Conservation (phyloP, 30 jellyfish, hydroid and myxozoan genomes). For the Aurelia aurita region DNA sequence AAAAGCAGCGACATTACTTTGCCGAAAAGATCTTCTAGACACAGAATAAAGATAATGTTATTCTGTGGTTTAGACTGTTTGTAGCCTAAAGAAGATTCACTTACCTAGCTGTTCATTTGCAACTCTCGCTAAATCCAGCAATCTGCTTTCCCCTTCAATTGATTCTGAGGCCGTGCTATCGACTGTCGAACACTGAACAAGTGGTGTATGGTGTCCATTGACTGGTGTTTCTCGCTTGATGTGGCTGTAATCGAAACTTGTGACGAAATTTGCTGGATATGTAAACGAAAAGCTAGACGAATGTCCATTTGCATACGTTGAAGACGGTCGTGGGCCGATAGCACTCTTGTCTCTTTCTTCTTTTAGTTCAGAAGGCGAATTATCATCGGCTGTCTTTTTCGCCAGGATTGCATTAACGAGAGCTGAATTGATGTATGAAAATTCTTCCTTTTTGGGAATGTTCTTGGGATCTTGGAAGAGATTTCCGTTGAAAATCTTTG, state of each 20-base stretch:
- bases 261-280: constrained; percentile 2
- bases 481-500: constrained; percentile 2
- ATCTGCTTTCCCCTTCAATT: constrained; percentile 77
- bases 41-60: too few relatives aligned
- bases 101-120: constrained; percentile 90
- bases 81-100: neutral
- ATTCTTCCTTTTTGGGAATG: constrained; percentile 25
- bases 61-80: neutral
- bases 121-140: constrained; percentile 80
- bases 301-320: constrained; percentile 37
- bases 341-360: neutral
- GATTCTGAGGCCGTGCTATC: constrained; percentile 78
- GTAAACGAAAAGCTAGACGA: neutral
- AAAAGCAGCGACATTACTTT: too few relatives aligned
- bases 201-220: constrained; percentile 6
- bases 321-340: constrained; percentile 20
- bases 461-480: neutral
- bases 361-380: constrained; percentile 3
- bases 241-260: neutral
- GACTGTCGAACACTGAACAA: constrained; percentile 82
- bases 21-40: too few relatives aligned
- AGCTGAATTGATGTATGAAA: constrained; percentile 32
- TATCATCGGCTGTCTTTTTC: constrained; percentile 18
- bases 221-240: constrained; percentile 1
- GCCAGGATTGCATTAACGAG: neutral